A percentile compares a stretch with the other conserved stretches of the same genome.
These are phyloP conservation scores for Atopsyche davidsoni DNA, from an alignment of 1,140 invertebrate species.

Conservation along the genomic window DNA sequence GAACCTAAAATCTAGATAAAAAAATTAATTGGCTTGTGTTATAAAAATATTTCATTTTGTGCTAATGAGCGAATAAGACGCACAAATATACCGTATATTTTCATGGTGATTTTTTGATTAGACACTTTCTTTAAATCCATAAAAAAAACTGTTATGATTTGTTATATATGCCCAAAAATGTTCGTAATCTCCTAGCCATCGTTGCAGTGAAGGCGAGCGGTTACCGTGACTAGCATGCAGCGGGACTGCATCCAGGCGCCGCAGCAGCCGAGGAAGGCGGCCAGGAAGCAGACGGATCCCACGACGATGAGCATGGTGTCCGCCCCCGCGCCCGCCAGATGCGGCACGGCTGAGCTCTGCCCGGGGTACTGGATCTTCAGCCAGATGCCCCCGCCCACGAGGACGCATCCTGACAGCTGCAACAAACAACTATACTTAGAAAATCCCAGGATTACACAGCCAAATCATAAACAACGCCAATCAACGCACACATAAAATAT, in stretches of 20 bases:
- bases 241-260: slow-evolving; percentile 75
- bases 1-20: too few relatives aligned
- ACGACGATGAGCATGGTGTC: slow-evolving; percentile 62
- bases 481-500: too few relatives aligned
- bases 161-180: neutral
- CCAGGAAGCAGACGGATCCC: slow-evolving; percentile 63
- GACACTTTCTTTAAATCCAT: neutral
- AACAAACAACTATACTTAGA: slow-evolving; percentile 31
- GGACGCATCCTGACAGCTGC: slow-evolving; percentile 68
- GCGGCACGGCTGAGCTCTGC: slow-evolving; percentile 63
- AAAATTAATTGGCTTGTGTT: too few relatives aligned
- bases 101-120: too few relatives aligned
- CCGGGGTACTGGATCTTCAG: slow-evolving; percentile 63
- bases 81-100: too few relatives aligned
- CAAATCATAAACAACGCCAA: too few relatives aligned
- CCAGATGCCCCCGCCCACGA: slow-evolving; percentile 70
- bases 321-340: slow-evolving; percentile 62
- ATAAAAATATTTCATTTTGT: too few relatives aligned
- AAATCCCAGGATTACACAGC: neutral
- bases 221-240: slow-evolving; percentile 68
- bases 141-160: neutral
- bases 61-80: too few relatives aligned
- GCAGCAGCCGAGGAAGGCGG: slow-evolving; percentile 76
- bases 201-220: slow-evolving; percentile 32
- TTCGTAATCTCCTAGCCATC: too few relatives aligned